These are phyloP conservation scores for Erythrocebus patas DNA, from an alignment of 2,113 vertebrate genomes.

Conservation along the genomic window DNA sequence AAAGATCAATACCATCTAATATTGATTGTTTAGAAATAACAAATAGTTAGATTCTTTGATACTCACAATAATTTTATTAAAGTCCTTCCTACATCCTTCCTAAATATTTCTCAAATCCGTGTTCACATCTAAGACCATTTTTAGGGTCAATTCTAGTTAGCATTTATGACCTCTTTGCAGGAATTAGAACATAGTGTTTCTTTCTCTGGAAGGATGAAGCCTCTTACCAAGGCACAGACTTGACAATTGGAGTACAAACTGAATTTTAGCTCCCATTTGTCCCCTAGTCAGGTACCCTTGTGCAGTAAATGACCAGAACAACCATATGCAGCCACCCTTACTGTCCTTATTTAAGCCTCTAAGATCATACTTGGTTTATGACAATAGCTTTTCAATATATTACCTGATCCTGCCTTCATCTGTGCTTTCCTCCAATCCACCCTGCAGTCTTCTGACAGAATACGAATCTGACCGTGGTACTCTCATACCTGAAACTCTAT, in stretches of 20 bases:
- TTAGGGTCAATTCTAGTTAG: background rate
- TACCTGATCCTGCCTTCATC: background rate
- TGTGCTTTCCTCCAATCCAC: background rate
- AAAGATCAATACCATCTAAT: background rate
- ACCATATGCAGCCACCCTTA: background rate
- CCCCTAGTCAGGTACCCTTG: background rate
- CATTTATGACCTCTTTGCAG: background rate
- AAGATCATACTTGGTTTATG: background rate
- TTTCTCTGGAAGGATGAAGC: background rate
- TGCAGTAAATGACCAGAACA: background rate
- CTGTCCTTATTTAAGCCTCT: background rate
- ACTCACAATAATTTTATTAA: background rate
- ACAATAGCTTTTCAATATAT: background rate
- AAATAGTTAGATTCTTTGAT: background rate
- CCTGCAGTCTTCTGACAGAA: background rate
- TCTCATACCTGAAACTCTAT: background rate
- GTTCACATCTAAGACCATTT: background rate
- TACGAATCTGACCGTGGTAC: background rate
- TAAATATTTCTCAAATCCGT: background rate
- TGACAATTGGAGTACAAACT: background rate
- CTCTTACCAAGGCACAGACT: background rate
- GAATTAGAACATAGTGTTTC: background rate
- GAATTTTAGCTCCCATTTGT: background rate
- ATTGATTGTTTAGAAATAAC: background rate
- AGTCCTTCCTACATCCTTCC: background rate